Base-by-base conservation (phyloP, 2,888 invertebrate genomes). In the Dione juno region DNA sequence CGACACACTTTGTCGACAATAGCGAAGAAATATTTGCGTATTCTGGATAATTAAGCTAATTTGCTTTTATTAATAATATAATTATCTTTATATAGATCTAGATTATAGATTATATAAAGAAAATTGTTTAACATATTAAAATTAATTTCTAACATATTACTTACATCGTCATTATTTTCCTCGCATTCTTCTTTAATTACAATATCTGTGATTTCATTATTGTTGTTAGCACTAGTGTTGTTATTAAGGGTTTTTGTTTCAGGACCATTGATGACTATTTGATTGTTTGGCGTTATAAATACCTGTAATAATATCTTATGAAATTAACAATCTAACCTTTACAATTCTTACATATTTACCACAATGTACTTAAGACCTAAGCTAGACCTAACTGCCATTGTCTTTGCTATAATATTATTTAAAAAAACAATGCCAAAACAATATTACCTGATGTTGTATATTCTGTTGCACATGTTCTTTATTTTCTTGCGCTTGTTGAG, bases 181-280 rank as follows among this genome's bases (percentile, higher is more conserved):
- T 90, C 90, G 21, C 86, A 87, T 79, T 93, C 93, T 79, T 93
- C 87, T 77, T 93, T 93, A 77, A 93, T 90, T 66, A 88, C 74
- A 69, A 91, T 80, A 45, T 81, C 78, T 19, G 78, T 77, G 28
- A 76, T 40, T 8, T 74, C 77, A 0, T 82, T 85, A 79, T 88
- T 87, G 79, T 88, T 89, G 81, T 86, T 84, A 6, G 80, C 83
- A 14, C 77, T 82, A 0, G 81, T 89, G 78, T 87, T 92, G 82
- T 87, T 92, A 82, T 88, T 87, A 59, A 79, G 74, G 74, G 87
- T 84, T 75, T 84, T 84, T 40, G 81, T 80, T 10, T 86, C 84
- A 1, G 80, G 77, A 28, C 77, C 77, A 75, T 87, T 90, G 73
- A 92, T 88, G 53, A 93, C 84, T 64, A 93, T 89, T 76, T 92